Conservation (phyloP, 37 sponge, comb jelly and placozoan species). For the Ianthella basta region DNA sequence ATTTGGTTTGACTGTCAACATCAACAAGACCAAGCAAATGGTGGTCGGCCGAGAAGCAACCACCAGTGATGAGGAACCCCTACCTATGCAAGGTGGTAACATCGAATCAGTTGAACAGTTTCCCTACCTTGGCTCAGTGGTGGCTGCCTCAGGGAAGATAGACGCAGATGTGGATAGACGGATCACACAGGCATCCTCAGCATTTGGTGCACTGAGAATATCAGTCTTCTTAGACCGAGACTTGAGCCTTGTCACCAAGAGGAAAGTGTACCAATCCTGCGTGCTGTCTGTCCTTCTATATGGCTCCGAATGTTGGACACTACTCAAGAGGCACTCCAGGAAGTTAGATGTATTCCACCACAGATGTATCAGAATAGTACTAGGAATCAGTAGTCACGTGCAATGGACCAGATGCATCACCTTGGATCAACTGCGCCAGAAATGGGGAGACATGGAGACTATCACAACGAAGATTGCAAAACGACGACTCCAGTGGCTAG, state of each 20-base stretch:
- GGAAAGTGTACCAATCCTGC: conserved; percentile 1
- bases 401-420: conserved; percentile 14
- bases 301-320: conserved; percentile 9
- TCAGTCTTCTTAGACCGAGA: background rate
- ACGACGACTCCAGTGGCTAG: conserved; percentile 6
- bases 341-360: conserved; percentile 1
- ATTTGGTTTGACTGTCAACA: conserved; percentile 46
- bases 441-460: conserved; percentile 12
- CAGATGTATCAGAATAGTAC: conserved; percentile 1
- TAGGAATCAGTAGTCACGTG: background rate
- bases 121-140: conserved; percentile 37
- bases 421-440: background rate
- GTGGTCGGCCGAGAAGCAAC: conserved; percentile 27
- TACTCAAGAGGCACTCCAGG: background rate
- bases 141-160: background rate
- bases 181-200: conserved; percentile 26
- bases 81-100: background rate
- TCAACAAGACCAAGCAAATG: conserved; percentile 49
- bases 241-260: background rate
- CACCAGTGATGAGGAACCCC: conserved; percentile 10
- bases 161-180: conserved; percentile 30
- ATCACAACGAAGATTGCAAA: background rate
- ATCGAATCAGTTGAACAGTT: conserved; percentile 40
- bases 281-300: background rate
- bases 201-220: conserved; percentile 1